Conservation (phyloP, 2,113 vertebrate genomes). For the Leptobrachium leishanense region DNA sequence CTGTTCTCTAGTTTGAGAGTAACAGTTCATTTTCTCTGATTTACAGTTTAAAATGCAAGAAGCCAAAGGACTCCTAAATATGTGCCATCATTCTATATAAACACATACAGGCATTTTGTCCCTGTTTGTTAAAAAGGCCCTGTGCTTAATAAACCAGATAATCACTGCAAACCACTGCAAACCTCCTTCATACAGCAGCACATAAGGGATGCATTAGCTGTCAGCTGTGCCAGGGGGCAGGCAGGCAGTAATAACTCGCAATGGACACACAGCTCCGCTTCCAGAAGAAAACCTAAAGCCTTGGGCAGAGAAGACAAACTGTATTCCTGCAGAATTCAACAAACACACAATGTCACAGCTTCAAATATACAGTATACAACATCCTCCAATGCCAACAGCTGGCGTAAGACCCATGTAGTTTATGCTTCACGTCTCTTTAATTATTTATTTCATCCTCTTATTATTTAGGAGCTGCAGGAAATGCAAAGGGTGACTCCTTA, state of each 20-base stretch:
- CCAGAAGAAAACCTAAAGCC: background rate
- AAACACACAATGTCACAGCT: background rate
- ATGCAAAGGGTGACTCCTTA: background rate
- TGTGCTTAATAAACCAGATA: background rate
- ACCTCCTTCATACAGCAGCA: background rate
- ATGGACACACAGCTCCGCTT: background rate
- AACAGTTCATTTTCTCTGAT: background rate
- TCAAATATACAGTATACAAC: background rate
- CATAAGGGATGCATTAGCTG: background rate
- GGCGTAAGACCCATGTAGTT: background rate
- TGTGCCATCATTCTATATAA: background rate
- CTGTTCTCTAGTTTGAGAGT: background rate
- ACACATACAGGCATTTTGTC: conserved; percentile 10
- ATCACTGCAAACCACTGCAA: background rate
- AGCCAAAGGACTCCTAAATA: conserved; percentile 16
- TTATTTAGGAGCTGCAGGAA: background rate
- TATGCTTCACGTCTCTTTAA: background rate
- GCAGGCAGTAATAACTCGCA: background rate
- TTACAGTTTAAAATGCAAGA: background rate
- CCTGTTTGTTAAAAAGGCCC: background rate
- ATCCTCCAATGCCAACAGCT: background rate
- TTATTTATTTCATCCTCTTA: background rate
- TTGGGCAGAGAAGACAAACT: background rate
- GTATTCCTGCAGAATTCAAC: background rate
- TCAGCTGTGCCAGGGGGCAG: background rate